Conservation (phyloP, 1,140 invertebrate genomes). For the Penaeus chinensis region DNA sequence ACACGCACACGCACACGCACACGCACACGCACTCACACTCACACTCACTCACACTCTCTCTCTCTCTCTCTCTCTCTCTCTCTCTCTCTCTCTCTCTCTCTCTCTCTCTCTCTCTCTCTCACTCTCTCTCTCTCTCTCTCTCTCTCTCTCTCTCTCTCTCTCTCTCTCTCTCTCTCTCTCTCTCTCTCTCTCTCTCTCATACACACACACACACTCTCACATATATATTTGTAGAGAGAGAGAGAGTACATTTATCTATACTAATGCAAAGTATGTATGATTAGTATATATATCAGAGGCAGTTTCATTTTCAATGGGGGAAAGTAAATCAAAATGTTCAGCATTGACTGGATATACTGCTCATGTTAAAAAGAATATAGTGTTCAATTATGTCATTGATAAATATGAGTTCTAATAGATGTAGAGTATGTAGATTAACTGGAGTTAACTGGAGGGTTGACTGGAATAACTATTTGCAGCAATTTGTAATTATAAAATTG, state of each 20-base stretch:
- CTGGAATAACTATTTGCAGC: too few species aligned
- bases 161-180: neutral
- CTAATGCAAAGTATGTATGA: too few species aligned
- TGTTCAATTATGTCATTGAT: too few species aligned
- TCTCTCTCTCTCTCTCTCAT: neutral
- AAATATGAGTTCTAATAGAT: too few species aligned
- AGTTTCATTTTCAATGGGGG: too few species aligned
- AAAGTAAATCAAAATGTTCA: too few species aligned
- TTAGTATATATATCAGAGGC: too few species aligned
- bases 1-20: neutral
- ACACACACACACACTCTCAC: neutral
- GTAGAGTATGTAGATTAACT: too few species aligned
- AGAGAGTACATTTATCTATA: neutral
- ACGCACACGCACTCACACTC: neutral
- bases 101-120: neutral
- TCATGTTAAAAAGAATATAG: too few species aligned
- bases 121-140: neutral
- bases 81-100: neutral
- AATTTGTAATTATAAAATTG: too few species aligned
- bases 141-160: neutral
- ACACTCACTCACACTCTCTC: neutral
- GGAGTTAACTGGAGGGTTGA: too few species aligned
- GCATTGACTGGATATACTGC: too few species aligned
- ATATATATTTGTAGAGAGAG: neutral
- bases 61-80: neutral